These are phyloP conservation scores for Epinephelus cyanopodus DNA, from an alignment of 2,113 vertebrate genomes.

Conservation along the genomic window DNA sequence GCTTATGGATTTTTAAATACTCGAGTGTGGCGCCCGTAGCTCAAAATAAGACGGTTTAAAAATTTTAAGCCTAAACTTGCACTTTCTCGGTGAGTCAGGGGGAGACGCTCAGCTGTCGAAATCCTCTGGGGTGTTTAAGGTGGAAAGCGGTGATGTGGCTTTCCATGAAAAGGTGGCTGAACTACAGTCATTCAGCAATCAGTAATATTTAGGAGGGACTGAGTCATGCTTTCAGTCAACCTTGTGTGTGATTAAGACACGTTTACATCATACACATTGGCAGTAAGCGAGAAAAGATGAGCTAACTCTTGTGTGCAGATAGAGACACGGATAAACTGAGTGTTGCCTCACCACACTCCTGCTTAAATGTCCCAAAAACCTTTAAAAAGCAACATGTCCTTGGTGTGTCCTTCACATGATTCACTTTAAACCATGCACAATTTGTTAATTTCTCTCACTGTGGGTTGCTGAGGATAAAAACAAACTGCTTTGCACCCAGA, in stretches of 20 bases:
- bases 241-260: background rate
- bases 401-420: slow-evolving; percentile 82
- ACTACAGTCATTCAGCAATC: slow-evolving; percentile 31
- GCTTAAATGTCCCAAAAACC: slow-evolving; percentile 31
- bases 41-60: slow-evolving; percentile 57
- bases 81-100: slow-evolving; percentile 13
- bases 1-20: slow-evolving; percentile 62
- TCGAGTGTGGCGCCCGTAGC: slow-evolving; percentile 13
- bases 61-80: slow-evolving; percentile 36
- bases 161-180: slow-evolving; percentile 5
- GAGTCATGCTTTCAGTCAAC: background rate
- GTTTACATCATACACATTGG: background rate
- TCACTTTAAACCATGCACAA: slow-evolving; percentile 36
- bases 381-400: slow-evolving; percentile 73
- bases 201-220: background rate
- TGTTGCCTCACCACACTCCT: background rate
- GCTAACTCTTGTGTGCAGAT: slow-evolving; percentile 7
- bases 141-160: background rate
- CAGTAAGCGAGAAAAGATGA: background rate
- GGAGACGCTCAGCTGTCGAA: slow-evolving; percentile 22
- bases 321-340: background rate
- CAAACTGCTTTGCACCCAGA: slow-evolving; percentile 11
- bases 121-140: slow-evolving; percentile 31
- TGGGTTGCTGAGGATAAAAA: slow-evolving; percentile 17
- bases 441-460: slow-evolving; percentile 24